phyloP scores from a whole-genome alignment of 2,888 invertebrate genomes.

The Lasioglossum figueresi region DNA sequence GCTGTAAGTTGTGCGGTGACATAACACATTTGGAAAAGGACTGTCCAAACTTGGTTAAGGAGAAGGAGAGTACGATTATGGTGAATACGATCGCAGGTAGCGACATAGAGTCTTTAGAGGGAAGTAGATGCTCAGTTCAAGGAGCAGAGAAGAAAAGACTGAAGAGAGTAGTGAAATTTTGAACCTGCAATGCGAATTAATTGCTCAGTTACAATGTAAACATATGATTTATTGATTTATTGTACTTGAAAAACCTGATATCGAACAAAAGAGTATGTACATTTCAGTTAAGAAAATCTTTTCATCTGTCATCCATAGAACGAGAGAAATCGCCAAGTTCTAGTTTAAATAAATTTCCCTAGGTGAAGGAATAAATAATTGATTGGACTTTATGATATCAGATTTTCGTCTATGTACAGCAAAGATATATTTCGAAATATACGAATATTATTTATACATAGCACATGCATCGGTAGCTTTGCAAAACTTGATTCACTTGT shows the following conservation, averaged over 20 bases:
- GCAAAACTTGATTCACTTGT: too few species aligned
- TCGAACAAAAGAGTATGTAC: conserved; percentile 51
- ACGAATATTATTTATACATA: conserved; percentile 56
- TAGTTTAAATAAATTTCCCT: conserved; percentile 54
- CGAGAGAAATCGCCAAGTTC: conserved; percentile 18
- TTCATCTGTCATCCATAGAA: conserved; percentile 49
- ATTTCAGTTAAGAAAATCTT: conserved; percentile 31
- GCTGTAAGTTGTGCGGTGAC: conserved; percentile 93
- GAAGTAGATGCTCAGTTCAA: conserved; percentile 38
- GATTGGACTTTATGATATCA: conserved; percentile 54
- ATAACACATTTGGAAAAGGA: conserved; percentile 93
- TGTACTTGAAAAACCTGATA: conserved; percentile 57
- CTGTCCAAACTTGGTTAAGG: conserved; percentile 87
- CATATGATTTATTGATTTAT: conserved; percentile 57
- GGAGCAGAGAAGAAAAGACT: conserved; percentile 42
- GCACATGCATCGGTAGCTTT: too few species aligned
- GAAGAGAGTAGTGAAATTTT: conserved; percentile 80
- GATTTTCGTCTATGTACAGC: conserved; percentile 61
- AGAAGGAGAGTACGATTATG: conserved; percentile 77
- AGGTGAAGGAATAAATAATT: conserved; percentile 51
- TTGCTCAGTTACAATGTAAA: conserved; percentile 47
- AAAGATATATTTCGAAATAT: conserved; percentile 30
- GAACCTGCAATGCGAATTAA: conserved; percentile 5
- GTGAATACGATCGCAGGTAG: conserved; percentile 69
- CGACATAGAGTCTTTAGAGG: conserved; percentile 77